Evolutionary conservation across 2,797 vertebrate species (phyloP), one percentile per base, ranked within the genome.

Genomic region (Diceros bicornis): DNA sequence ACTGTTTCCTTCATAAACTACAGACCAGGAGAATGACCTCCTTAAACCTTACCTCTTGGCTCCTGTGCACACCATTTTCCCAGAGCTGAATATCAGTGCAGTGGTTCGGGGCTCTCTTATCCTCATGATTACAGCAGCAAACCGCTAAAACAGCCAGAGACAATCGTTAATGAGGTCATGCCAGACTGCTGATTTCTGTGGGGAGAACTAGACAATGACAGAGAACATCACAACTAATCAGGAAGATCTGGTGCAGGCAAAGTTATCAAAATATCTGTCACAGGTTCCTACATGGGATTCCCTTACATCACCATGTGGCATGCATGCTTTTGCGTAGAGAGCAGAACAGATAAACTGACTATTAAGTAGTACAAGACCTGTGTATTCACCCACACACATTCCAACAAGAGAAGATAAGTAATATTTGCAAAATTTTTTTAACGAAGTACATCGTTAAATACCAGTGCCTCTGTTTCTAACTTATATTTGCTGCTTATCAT

Each of bases 101-200:
- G 99, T 99, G 88, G 99, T 99, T 96, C 99, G 99, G 64, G 99
- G 99, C 96, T 99, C 99, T 99, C 99, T 99, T 99, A 99, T 99
- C 99, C 99, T 99, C 99, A 99, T 99, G 98, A 99, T 99, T 66
- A 99, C 99, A 0, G 99, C 99, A 98, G 99, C 99, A 99, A 99
- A 99, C 98, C 99, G 99, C 99, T 99, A 96, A 92, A 99, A 98
- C 0, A 64, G 69, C 92, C 75, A 8, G 8, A 96, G 81, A 97
- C 95, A 74, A 90, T 12, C 13, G 12, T 98, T 90, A 98, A 66
- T 84, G 75, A 95, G 27, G 29, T 1, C 85, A 61, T 0, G 14
- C 21, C 78, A 59, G 72, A 74, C 71, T 68, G 79, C 59, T 20
- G 9, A 29, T 25, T 69, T 57, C n/a, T 18, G 1, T 71, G 14